Conservation (phyloP, 2,888 invertebrate genomes). For the Hypomecis atomaria region DNA sequence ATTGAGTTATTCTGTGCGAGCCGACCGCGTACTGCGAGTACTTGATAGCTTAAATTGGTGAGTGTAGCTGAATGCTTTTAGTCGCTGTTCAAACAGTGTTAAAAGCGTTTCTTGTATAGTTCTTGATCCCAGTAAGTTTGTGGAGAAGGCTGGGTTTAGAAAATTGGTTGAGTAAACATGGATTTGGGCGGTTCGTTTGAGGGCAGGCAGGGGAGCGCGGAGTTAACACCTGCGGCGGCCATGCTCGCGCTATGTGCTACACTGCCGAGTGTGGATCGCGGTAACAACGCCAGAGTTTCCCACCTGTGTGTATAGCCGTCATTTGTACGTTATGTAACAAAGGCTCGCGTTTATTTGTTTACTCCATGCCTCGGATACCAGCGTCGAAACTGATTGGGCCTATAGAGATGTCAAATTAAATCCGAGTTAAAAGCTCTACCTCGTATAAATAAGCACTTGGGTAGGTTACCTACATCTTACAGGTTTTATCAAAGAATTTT, state of each 20-base stretch:
- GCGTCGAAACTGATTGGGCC: conserved; percentile 10
- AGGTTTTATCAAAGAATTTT: too few species aligned
- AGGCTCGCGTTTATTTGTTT: conserved; percentile 9
- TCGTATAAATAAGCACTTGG: too few species aligned
- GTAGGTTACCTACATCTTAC: too few species aligned
- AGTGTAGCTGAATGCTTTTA: conserved; percentile 68
- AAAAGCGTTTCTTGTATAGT: conserved; percentile 57
- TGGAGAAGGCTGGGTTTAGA: conserved; percentile 55
- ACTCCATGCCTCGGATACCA: neutral
- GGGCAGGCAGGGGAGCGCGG: conserved; percentile 56
- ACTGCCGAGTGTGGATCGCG: conserved; percentile 52
- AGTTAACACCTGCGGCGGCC: conserved; percentile 80
- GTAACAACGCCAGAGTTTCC: conserved; percentile 55
- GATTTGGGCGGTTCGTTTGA: conserved; percentile 81
- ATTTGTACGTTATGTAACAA: conserved; percentile 23
- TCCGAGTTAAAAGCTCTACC: neutral
- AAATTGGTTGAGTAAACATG: conserved; percentile 72
- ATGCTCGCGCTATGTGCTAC: conserved; percentile 65
- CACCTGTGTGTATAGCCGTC: conserved; percentile 56
- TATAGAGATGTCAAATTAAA: conserved; percentile 1
- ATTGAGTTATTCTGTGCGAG: conserved; percentile 72
- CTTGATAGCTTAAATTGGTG: conserved; percentile 56
- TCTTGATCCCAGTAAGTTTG: conserved; percentile 58
- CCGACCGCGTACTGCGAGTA: conserved; percentile 40
- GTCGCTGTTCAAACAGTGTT: conserved; percentile 63